Conservation (phyloP, 2,888 invertebrate genomes). For the Encarsia formosa region DNA sequence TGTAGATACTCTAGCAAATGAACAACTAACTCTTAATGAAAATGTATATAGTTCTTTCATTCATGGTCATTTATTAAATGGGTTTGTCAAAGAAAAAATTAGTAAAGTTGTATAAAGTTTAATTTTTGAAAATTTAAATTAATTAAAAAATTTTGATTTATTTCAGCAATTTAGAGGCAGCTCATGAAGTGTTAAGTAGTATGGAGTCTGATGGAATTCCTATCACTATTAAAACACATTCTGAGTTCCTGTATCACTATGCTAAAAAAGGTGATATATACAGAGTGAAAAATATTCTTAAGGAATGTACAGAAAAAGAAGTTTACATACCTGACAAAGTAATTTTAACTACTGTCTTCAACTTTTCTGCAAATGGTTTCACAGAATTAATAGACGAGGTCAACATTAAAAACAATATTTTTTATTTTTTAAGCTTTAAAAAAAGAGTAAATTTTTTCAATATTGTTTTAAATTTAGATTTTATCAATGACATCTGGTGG, state of each 20-base stretch:
- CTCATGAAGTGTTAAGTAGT: constrained; percentile 69
- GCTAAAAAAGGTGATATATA: constrained; percentile 72
- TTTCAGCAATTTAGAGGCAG: constrained; percentile 73
- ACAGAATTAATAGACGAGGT: constrained; percentile 59
- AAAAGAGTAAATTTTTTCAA: background rate
- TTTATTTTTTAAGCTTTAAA: background rate
- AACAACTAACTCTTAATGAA: constrained; percentile 74
- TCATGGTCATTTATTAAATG: constrained; percentile 68
- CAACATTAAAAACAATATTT: constrained; percentile 7
- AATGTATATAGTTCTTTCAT: constrained; percentile 81
- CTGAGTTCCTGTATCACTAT: constrained; percentile 70
- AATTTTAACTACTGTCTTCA: constrained; percentile 68
- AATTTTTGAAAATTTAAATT: constrained; percentile 17
- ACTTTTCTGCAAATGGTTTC: constrained; percentile 65
- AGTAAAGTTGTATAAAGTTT: background rate
- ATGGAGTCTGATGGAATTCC: constrained; percentile 76
- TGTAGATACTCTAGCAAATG: constrained; percentile 77
- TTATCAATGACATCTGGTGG: background rate
- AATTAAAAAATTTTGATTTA: background rate
- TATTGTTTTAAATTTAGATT: background rate
- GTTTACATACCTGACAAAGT: constrained; percentile 68
- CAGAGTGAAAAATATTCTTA: constrained; percentile 57
- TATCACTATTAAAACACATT: constrained; percentile 74
- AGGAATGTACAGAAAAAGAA: constrained; percentile 63
- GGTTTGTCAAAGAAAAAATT: constrained; percentile 9